phyloP scores from a whole-genome alignment of 2,797 vertebrate species.

The Acrossocheilus fasciatus region DNA sequence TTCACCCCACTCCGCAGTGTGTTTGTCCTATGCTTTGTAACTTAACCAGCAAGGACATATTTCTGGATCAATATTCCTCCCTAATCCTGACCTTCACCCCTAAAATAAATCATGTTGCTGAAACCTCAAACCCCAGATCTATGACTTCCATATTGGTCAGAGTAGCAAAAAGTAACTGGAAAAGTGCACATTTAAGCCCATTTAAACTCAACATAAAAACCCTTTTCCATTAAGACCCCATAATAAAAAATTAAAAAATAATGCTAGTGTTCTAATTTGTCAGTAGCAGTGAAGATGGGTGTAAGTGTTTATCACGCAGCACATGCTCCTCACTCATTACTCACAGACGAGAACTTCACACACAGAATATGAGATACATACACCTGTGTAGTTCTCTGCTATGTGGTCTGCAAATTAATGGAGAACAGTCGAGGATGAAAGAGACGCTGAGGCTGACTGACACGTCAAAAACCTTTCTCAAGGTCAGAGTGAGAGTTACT shows the following conservation, averaged over 20 bases:
- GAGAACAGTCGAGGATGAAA: background rate
- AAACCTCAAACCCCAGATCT: background rate
- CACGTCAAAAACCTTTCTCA: background rate
- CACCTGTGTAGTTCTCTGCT: background rate
- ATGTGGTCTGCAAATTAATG: conserved; percentile 17
- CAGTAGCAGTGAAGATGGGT: background rate
- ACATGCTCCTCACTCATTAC: background rate
- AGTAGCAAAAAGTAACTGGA: background rate
- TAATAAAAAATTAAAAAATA: background rate
- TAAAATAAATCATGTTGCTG: background rate
- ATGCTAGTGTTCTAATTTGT: background rate
- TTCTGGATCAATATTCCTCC: background rate
- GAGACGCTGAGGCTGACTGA: background rate
- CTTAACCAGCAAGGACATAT: background rate
- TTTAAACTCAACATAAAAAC: background rate
- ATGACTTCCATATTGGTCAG: background rate
- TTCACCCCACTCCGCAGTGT: conserved; percentile 21
- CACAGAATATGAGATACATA: conserved; percentile 6
- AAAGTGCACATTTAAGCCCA: background rate
- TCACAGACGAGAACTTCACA: background rate
- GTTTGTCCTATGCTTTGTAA: conserved; percentile 3
- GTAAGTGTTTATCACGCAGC: background rate
- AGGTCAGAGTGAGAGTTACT: conserved; percentile 2
- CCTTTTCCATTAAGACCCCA: background rate
- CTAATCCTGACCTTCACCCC: background rate